Conservation (phyloP, 2,888 invertebrate genomes). For the Sympetrum striolatum region DNA sequence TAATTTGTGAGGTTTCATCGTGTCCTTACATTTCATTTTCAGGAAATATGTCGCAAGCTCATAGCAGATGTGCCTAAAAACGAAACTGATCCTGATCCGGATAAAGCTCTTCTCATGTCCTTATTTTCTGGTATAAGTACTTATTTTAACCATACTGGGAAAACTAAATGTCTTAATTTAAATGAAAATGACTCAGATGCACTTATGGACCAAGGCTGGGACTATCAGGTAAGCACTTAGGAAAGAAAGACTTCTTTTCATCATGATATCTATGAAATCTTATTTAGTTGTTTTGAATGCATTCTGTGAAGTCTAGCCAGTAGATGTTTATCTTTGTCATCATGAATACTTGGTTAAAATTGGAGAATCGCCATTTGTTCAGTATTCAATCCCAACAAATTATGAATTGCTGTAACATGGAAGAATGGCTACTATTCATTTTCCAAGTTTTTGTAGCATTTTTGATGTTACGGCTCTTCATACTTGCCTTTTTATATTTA, state of each 20-base stretch:
- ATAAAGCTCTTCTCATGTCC: conserved; percentile 65
- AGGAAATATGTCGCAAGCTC: conserved; percentile 16
- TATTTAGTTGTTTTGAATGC: no score
- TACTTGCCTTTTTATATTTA: no score
- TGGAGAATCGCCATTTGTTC: no score
- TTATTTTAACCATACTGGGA: conserved; percentile 83
- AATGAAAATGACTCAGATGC: conserved; percentile 63
- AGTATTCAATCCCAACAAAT: no score
- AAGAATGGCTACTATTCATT: no score
- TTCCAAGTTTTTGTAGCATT: no score
- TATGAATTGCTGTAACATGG: no score
- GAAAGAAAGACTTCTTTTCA: neutral
- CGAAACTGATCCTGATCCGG: conserved; percentile 52
- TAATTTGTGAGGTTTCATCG: neutral
- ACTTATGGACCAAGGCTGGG: conserved; percentile 78
- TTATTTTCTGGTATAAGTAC: conserved; percentile 74
- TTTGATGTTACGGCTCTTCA: no score
- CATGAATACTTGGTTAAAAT: no score
- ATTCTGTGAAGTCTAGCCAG: no score
- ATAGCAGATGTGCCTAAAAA: neutral
- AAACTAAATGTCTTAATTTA: conserved; percentile 72
- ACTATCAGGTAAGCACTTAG: conserved; percentile 71
- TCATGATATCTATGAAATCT: no score
- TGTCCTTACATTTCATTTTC: neutral
- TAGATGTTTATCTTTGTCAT: no score